Evolutionary conservation across 23 tunicate genomes (phyloP).

Genomic region (Clavelina lepadiformis): DNA sequence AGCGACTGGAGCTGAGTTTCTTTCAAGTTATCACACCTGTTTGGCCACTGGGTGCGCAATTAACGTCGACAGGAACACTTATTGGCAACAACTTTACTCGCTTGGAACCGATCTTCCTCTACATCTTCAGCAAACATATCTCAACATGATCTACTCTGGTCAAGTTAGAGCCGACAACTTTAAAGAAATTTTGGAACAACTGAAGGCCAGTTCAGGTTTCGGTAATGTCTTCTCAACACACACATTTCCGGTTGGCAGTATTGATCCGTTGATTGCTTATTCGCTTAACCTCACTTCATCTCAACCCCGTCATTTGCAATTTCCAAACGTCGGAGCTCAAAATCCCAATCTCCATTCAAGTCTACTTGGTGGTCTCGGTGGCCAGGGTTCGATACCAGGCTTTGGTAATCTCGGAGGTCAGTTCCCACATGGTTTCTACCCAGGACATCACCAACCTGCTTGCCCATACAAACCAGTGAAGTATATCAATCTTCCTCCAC

Average conservation of each 20-base stretch:
- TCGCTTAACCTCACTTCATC: background rate
- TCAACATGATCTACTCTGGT: slow-evolving; percentile 19
- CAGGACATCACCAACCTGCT: no score
- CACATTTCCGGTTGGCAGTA: no score
- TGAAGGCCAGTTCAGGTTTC: no score
- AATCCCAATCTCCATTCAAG: no score
- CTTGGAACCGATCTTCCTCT: background rate
- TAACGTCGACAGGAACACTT: background rate
- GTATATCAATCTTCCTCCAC: slow-evolving; percentile 29
- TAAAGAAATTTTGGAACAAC: no score
- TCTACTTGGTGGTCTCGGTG: no score
- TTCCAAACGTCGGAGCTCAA: no score
- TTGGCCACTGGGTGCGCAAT: slow-evolving; percentile 4
- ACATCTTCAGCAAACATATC: slow-evolving; percentile 9
- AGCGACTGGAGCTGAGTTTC: slow-evolving; percentile 1
- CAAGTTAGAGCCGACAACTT: slow-evolving; percentile 60
- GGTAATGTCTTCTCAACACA: no score
- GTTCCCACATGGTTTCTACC: no score
- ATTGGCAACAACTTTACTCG: background rate
- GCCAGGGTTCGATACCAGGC: no score
- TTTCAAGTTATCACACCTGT: slow-evolving; percentile 11
- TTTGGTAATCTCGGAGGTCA: no score
- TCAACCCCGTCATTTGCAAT: no score
- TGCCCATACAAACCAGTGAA: slow-evolving; percentile 34
- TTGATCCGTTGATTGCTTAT: slow-evolving; percentile 1